Conservation (phyloP, 2,888 invertebrate genomes). For the Arctia plantaginis region DNA sequence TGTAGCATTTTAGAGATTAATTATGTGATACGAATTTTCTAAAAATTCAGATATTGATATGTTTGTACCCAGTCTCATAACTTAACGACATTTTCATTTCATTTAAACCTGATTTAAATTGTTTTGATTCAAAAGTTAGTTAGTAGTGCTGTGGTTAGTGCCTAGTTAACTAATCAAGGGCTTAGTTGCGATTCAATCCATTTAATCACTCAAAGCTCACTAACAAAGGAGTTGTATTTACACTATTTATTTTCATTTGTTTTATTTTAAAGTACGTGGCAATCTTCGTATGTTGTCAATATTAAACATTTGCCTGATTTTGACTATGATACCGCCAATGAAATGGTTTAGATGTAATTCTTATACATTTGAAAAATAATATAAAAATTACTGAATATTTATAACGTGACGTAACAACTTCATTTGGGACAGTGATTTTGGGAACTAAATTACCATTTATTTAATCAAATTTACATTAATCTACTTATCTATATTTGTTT, state of each 20-base stretch:
- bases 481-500: too few species aligned
- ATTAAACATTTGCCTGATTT: too few species aligned
- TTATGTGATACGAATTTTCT: background rate
- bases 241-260: background rate
- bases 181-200: background rate
- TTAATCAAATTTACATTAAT: too few species aligned
- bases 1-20: background rate
- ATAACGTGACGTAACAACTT: too few species aligned
- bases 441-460: too few species aligned
- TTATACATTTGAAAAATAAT: too few species aligned
- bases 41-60: background rate
- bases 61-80: background rate
- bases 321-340: too few species aligned
- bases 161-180: background rate
- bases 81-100: background rate
- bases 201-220: background rate
- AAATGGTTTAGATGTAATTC: too few species aligned
- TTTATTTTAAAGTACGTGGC: background rate
- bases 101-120: background rate
- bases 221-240: background rate
- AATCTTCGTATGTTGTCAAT: too few species aligned
- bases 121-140: background rate
- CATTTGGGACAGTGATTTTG: too few species aligned
- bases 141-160: background rate
- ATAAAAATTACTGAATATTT: too few species aligned